phyloP scores from a whole-genome alignment of 2,888 invertebrate species.

The Lysandra coridon region DNA sequence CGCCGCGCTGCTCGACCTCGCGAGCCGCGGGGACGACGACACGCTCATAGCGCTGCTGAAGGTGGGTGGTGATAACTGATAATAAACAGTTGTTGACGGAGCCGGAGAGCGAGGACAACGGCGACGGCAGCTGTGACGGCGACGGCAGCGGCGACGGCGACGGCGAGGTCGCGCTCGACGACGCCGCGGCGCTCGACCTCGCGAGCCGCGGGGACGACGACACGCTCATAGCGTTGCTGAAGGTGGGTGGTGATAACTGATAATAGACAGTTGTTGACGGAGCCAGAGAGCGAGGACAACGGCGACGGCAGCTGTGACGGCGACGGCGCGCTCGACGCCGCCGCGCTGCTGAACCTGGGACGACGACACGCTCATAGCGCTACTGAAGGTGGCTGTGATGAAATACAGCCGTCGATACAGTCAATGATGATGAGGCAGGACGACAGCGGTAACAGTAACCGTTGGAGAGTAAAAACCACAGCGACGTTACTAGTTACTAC shows the following conservation, averaged over 20 bases:
- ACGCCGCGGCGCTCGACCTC: constrained; percentile 86
- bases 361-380: constrained; percentile 82
- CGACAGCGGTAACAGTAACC: no score
- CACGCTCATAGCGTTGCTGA: constrained; percentile 82
- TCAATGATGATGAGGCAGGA: no score
- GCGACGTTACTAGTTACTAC: no score
- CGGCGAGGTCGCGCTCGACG: constrained; percentile 58
- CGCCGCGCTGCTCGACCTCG: constrained; percentile 87
- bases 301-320: constrained; percentile 46
- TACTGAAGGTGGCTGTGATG: constrained; percentile 74
- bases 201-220: constrained; percentile 88
- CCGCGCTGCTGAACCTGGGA: constrained; percentile 89
- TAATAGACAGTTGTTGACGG: constrained; percentile 51
- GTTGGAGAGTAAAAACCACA: no score
- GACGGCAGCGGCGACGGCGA: constrained; percentile 54
- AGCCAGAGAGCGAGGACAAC: constrained; percentile 53
- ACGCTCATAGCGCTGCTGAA: constrained; percentile 83
- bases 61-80: constrained; percentile 49
- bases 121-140: constrained; percentile 44
- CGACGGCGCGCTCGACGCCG: constrained; percentile 69
- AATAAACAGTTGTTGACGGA: constrained; percentile 53
- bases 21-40: constrained; percentile 87
- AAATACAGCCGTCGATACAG: no score
- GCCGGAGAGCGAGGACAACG: constrained; percentile 52
- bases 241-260: constrained; percentile 56